Base-by-base conservation (phyloP, 2,113 vertebrate genomes). In the Phaethornis superciliosus region DNA sequence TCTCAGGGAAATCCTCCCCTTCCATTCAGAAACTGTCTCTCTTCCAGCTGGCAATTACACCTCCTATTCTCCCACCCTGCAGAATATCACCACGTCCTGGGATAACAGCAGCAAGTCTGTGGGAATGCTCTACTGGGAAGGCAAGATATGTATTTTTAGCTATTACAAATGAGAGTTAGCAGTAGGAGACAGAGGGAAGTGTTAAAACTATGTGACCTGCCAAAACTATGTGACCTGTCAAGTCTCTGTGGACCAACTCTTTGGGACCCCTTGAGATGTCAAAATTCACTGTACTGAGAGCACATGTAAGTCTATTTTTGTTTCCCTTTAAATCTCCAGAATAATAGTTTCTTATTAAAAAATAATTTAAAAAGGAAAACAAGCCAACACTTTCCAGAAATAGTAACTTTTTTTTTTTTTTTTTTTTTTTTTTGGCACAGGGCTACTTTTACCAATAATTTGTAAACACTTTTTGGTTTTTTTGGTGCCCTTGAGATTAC, bases 81-180 rank as follows among this genome's bases (percentile, higher is more conserved):
- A 60, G 81, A 89, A 30, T 23, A 68, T 35, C 79, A 59, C 19
- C 32, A 22, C 1, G 7, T 83, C 93, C 85, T 94, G 85, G 88
- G 93, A 95, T 82, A 94, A 89, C 0, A 3, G 17, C 76, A 81
- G 52, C 12, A 35, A 85, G 72, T 81, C 79, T 88, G 91, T 88
- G 95, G 94, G 95, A 97, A 95, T 95, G 71, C 42, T 90, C 83
- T 88, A 94, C 72, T 28, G 16, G 88, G 88, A 94, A 95, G 94
- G 59, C 52, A 85, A 88, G 64, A 83, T 37, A 46, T 76, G 37
- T 97, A 95, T 95, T 96, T 97, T 95, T 95, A 91, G 85, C 27
- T 81, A 81, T 87, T 93, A 46, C 69, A 79, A 89, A 65, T 51
- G 67, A 85, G 64, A 58, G 81, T 85, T 85, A 89, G 32, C 81